Evolutionary conservation across 1,140 invertebrate genomes (phyloP).

Genomic region (Pseudomyrmex dendroicus): DNA sequence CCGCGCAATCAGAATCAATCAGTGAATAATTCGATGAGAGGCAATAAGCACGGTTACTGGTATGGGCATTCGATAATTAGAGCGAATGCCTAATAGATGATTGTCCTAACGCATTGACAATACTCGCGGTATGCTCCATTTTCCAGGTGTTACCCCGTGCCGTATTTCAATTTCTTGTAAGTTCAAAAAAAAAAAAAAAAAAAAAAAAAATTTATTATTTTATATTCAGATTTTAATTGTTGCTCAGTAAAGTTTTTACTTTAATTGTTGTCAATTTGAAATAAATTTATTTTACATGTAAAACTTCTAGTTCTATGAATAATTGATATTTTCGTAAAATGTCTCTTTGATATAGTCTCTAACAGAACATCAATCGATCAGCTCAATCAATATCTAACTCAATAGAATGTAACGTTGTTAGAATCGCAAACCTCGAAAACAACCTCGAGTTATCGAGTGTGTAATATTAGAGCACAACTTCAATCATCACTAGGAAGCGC

Average conservation of each 20-base stretch:
- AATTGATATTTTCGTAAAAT: too few species aligned
- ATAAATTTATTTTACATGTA: background rate
- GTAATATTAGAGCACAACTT: slow-evolving; percentile 29
- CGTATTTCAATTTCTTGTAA: slow-evolving; percentile 37
- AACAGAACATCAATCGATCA: background rate
- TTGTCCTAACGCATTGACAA: slow-evolving; percentile 33
- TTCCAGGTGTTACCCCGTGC: background rate
- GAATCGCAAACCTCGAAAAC: background rate
- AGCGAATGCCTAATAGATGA: slow-evolving; percentile 6
- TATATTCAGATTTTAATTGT: too few species aligned
- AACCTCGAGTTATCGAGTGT: background rate
- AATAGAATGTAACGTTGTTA: background rate
- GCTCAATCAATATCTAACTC: background rate
- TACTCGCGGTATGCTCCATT: background rate
- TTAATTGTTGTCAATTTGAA: too few species aligned
- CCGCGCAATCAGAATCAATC: slow-evolving; percentile 53
- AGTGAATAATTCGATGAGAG: slow-evolving; percentile 56
- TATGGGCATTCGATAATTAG: slow-evolving; percentile 45
- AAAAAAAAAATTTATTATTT: too few species aligned
- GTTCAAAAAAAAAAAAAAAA: background rate
- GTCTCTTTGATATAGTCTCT: too few species aligned
- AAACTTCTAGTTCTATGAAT: background rate
- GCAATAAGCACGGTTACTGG: slow-evolving; percentile 51
- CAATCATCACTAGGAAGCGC: slow-evolving; percentile 15
- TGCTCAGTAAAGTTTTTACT: too few species aligned